Base-by-base conservation (phyloP, 2,113 vertebrate genomes). In the Lethenteron reissneri region DNA sequence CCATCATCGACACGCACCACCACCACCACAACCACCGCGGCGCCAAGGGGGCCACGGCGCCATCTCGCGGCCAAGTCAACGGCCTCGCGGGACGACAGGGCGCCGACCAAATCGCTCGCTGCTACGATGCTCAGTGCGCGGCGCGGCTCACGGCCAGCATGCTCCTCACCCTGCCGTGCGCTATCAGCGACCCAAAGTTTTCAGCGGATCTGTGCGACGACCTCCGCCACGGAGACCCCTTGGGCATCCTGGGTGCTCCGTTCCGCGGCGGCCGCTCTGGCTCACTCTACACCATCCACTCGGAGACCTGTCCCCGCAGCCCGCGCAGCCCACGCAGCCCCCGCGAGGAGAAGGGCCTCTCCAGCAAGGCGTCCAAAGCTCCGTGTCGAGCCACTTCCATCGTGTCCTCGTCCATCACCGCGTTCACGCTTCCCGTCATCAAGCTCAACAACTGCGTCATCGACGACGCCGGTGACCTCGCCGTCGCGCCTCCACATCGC, bases 381-480 rank as follows among this genome's bases (percentile, higher is more conserved):
- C 41, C 82, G 58, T 95, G 91, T 75, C 89, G 89, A 69, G 89
- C 94, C 1, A 90, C 87, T 74, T 97, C 90, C 1, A 97, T 99
- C 2, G 94, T 96, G 10, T 92, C 92, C 2, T 97, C 92, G 2
- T 97, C 94, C 8, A 85, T 99, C 76, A 94, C 87, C 56, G 91
- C 95, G 25, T 97, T 99, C 71, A 99, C 92, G 0, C 78, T 99
- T 9, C 95, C 95, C 1, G 91, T 99, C 74, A 99, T 99, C 75
- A 99, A 99, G 77, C 84, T 99, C n/a, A 99, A 99, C 79, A 99
- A 99, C 78, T 97, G 95, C 72, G 92, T 99, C 5, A 97, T 99
- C 4, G 92, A 99, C 69, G 91, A 96, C 57, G 90, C 89, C 4
- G 87, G 88, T 75, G 87, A 92, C 80, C 88, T 96, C 73, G 86